Conservation (phyloP, 2,888 invertebrate genomes). For the Papilio elwesi region DNA sequence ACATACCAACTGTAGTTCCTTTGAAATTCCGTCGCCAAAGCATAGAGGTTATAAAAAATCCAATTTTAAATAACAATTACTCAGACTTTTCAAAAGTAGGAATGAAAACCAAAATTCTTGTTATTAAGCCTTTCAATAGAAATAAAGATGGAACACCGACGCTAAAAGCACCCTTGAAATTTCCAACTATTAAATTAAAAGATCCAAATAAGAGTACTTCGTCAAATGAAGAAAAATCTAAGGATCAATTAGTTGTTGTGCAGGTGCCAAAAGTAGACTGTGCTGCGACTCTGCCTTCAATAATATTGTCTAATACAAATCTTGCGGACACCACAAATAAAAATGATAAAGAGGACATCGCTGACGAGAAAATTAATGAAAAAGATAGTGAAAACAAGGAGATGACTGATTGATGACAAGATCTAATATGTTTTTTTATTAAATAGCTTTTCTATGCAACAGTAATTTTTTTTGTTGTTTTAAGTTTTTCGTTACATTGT, state of each 20-base stretch:
- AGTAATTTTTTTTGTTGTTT: conserved; percentile 26
- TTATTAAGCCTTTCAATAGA: conserved; percentile 76
- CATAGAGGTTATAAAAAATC: conserved; percentile 75
- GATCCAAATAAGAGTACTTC: conserved; percentile 63
- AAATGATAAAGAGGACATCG: background rate
- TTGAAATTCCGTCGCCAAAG: conserved; percentile 71
- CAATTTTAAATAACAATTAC: conserved; percentile 74
- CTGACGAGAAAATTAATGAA: conserved; percentile 3
- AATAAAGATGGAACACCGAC: conserved; percentile 64
- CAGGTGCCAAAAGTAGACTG: conserved; percentile 74
- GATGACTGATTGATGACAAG: background rate
- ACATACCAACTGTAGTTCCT: conserved; percentile 61
- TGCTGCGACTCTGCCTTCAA: conserved; percentile 50
- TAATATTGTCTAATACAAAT: conserved; percentile 28
- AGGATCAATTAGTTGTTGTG: conserved; percentile 73
- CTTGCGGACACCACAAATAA: background rate
- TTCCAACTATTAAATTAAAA: conserved; percentile 89
- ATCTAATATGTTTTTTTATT: conserved; percentile 18
- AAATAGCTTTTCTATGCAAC: conserved; percentile 27
- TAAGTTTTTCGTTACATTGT: conserved; percentile 39
- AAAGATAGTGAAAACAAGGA: conserved; percentile 22
- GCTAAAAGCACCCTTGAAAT: conserved; percentile 65
- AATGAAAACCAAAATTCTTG: conserved; percentile 78
- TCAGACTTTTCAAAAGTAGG: conserved; percentile 74
- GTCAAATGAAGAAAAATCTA: conserved; percentile 59